Base-by-base conservation (phyloP, 1,140 invertebrate species). In the Drosophila nasuta region DNA sequence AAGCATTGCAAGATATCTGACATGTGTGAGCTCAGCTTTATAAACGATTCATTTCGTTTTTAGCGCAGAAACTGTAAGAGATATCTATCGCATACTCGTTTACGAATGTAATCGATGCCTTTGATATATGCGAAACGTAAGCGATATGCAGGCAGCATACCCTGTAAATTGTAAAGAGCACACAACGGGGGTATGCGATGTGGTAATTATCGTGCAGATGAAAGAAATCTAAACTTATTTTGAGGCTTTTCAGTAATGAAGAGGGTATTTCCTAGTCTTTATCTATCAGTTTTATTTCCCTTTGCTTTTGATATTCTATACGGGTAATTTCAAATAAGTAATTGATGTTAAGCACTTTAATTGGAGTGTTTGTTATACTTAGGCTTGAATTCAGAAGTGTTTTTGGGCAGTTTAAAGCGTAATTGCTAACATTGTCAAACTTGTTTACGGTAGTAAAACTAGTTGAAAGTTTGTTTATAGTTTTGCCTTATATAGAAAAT, bases 1-100 rank as follows among this genome's bases (percentile, higher is more conserved):
- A 41, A 20, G 17, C n/a, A 46, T 10, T 54, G 48, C 25, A 51
- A 71, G 15, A 54, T 66, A 66, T 72, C 69, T 65, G 69, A 43
- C 70, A 73, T 54, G 48, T 69, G 71, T 62, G 43, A 46, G 65
- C 57, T 63, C 33, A 56, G 65, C 57, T 75, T 58, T 75, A 58
- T 54, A 68, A 74, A 69, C 65, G 71, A 74, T 74, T 69, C 38
- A 62, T 74, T 74, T 69, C 58, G 62, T 63, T 54, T 41, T 57
- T 70, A 38, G 69, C n/a, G 48, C 48, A 25, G n/a, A 38, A 62
- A 70, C 38, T 70, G 67, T 63, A 52, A 63, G 5, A 70, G 67
- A 70, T 68, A 68, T 57, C n/a, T 63, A 62, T 60, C 65, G 71
- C 43, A 60, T 45, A 62, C 10, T 25, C 20, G 20, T 25, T 25